Conservation (phyloP, 2,113 vertebrate genomes). For the Carassius auratus region DNA sequence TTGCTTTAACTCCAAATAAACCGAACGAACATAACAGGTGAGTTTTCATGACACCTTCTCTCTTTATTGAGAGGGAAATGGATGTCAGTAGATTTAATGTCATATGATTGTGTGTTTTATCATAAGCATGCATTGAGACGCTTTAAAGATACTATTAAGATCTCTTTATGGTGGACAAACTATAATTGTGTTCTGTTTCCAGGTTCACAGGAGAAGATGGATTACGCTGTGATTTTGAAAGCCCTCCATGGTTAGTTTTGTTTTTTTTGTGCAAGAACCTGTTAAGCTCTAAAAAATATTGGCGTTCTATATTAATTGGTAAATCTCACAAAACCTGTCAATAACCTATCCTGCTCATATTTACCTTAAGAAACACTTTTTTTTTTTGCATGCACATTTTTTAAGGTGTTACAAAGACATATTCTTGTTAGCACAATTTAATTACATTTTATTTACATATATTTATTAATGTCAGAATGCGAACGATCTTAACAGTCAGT, state of each 20-base stretch:
- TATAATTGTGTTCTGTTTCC: conserved; percentile 47
- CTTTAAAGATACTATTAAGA: conserved; percentile 19
- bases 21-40: conserved; percentile 41
- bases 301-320: neutral
- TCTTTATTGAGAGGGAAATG: conserved; percentile 37
- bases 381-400: neutral
- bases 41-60: conserved; percentile 41
- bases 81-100: conserved; percentile 3
- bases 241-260: conserved; percentile 58
- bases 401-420: too few relatives aligned
- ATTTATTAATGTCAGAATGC: too few relatives aligned
- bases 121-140: conserved; percentile 26
- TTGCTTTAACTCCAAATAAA: conserved; percentile 36
- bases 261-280: conserved; percentile 48
- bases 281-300: neutral
- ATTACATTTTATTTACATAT: too few relatives aligned
- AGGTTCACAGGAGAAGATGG: conserved; percentile 52
- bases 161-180: conserved; percentile 27
- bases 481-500: too few relatives aligned
- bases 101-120: conserved; percentile 1
- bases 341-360: neutral
- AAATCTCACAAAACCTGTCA: neutral
- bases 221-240: conserved; percentile 48
- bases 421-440: too few relatives aligned
- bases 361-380: too few relatives aligned